A percentile compares a stretch with the other conserved stretches of the same genome.
Evolutionary conservation across 2,113 vertebrate genomes (phyloP).

Genomic region (Rhea americana): DNA sequence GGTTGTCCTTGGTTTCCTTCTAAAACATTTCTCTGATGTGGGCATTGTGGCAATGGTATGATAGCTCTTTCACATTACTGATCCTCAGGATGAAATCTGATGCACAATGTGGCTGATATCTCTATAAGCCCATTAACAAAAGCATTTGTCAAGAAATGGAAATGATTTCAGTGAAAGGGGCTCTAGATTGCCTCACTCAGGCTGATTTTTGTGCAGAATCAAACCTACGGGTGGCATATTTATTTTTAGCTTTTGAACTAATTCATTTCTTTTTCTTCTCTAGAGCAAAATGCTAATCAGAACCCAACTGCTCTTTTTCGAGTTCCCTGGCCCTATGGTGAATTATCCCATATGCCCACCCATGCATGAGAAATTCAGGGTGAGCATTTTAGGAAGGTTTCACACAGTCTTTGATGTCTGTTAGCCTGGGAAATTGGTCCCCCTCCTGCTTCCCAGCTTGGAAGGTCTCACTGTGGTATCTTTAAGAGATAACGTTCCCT

Average conservation of each 20-base stretch:
- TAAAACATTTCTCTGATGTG: neutral
- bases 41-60: neutral
- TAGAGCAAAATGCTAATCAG: neutral
- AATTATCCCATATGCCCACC: constrained; percentile 59
- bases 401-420: constrained; percentile 69
- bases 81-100: neutral
- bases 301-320: neutral
- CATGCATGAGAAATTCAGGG: constrained; percentile 61
- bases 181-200: constrained; percentile 11
- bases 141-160: neutral
- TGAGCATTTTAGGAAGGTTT: constrained; percentile 65
- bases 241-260: constrained; percentile 31
- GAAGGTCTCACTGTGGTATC: constrained; percentile 61
- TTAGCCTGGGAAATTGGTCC: constrained; percentile 61
- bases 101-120: neutral
- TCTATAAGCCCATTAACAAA: neutral
- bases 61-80: neutral
- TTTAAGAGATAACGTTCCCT: constrained; percentile 55
- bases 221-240: constrained; percentile 5
- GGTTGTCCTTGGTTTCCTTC: neutral
- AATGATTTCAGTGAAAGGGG: neutral
- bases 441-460: constrained; percentile 56
- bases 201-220: neutral
- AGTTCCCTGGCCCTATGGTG: constrained; percentile 34
- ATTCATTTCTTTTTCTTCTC: constrained; percentile 37